Conservation (phyloP, 2,113 vertebrate genomes). For the Chitala chitala region DNA sequence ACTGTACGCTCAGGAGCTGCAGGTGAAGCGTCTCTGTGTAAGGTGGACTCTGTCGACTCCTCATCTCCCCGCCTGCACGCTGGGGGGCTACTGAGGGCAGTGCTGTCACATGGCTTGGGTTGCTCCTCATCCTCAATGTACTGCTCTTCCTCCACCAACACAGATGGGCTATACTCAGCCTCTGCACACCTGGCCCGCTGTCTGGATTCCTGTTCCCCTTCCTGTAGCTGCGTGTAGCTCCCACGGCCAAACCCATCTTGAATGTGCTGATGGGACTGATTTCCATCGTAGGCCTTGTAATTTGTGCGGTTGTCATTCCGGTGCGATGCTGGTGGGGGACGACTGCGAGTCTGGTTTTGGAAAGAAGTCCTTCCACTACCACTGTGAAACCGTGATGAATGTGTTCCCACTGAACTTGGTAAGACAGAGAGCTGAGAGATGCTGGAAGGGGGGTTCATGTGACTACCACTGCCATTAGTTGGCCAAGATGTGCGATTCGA, state of each 20-base stretch:
- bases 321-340: conserved; percentile 30
- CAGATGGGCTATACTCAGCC: conserved; percentile 27
- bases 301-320: conserved; percentile 31
- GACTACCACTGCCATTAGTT: conserved; percentile 33
- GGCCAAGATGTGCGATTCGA: conserved; percentile 56
- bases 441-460: conserved; percentile 34
- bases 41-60: conserved; percentile 40
- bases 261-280: conserved; percentile 17
- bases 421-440: conserved; percentile 17
- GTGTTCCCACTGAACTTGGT: conserved; percentile 27
- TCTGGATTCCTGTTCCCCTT: conserved; percentile 32
- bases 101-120: background rate
- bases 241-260: background rate
- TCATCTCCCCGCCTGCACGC: conserved; percentile 47
- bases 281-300: conserved; percentile 38
- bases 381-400: conserved; percentile 23
- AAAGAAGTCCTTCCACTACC: conserved; percentile 26
- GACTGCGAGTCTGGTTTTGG: conserved; percentile 40
- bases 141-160: conserved; percentile 44
- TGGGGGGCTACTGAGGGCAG: conserved; percentile 30
- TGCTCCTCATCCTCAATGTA: conserved; percentile 41
- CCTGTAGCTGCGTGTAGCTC: conserved; percentile 24
- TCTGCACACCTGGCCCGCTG: conserved; percentile 22
- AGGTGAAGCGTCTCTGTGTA: conserved; percentile 32
- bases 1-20: conserved; percentile 70